Evolutionary conservation across 2,113 vertebrate species (phyloP), one percentile per base, ranked within the genome.

Genomic region (Phycodurus eques): DNA sequence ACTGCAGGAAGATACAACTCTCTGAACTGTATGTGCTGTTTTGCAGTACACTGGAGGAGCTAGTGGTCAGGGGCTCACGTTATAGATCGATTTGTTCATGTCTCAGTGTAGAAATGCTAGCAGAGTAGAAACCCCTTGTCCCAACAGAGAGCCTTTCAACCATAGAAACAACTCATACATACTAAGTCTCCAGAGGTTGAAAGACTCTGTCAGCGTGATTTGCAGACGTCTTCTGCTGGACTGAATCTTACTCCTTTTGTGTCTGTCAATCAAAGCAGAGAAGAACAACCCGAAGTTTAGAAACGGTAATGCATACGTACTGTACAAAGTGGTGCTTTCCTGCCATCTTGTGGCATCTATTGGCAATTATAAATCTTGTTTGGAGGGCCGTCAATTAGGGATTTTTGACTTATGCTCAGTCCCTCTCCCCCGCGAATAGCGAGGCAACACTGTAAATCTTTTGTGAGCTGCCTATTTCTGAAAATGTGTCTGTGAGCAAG

Each of bases 111-210:
- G 80, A 82, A 85, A 73, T 57, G 81, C 81, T 59, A 96, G 75
- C 72, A 95, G 76, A 77, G 80, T 74, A 27, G 66, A 64, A 74
- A 97, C n/a, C 93, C 94, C 94, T 82, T 80, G 81, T 14, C 89
- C 90, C 82, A 95, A 70, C 56, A 49, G 5, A 9, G 92, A 92
- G 22, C 92, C 89, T 76, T 91, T 94, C 73, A 94, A 68, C 88
- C 92, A 92, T 76, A 98, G 88, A 11, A 94, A 75, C 31, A 96
- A 78, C 89, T 97, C 95, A 15, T 95, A 94, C 20, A 96, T 60
- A 60, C 73, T 83, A 80, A 99, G 95, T 75, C 93, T 93, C 92
- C 94, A 95, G 54, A 99, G 88, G 75, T 73, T 85, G 65, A 96
- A 70, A 0, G 85, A 84, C 87, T 98, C 95, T 0, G 83, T 72